Evolutionary conservation across 1,140 invertebrate species (phyloP), one percentile per base, ranked within the genome.

Genomic region (Thaumatotibia leucotreta): DNA sequence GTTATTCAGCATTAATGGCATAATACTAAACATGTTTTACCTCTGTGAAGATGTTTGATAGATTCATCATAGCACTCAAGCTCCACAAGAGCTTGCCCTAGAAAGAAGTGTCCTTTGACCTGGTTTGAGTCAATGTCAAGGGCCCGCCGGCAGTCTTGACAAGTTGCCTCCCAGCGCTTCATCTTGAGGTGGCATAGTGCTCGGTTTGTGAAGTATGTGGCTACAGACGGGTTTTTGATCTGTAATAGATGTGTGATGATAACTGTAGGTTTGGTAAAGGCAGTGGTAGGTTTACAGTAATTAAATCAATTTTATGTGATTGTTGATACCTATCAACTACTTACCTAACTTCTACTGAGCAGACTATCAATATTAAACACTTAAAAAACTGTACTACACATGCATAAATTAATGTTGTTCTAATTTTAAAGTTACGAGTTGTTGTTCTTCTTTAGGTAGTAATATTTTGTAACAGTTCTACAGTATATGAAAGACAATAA

Each of bases 91-190:
- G 97, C 97, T 82, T 98, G 95, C 17, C 98, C 98, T 54, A 99
- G 87, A 80, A 99, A 99, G 87, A 99, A 99, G 80, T 99, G 98
- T 1, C 97, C 98, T 84, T 99, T 99, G 1, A 99, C 95, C 65
- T 97, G 92, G 81, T 94, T 96, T 0, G 94, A 93, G 84, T 98
- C 97, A 75, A 98, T 94, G 76, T 98, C 97, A 11, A 98, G 86
- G 1, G 97, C 97, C 35, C 95, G 92, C 62, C 96, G 93, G 84
- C 97, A 98, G 83, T 99, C 98, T 76, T 97, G 96, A 80, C 96
- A 95, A 2, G 97, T 96, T 1, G 95, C 92, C 50, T 98, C 96
- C 97, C 97, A 99, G 79, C 96, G 93, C 83, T 97, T 96, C 63
- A 98, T 89, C 89, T 97, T 97, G 9, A 99, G 89, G 79, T 98